These are phyloP conservation scores for Globodera ellingtonae DNA, from an alignment of 1,140 invertebrate species.

Conservation along the genomic window DNA sequence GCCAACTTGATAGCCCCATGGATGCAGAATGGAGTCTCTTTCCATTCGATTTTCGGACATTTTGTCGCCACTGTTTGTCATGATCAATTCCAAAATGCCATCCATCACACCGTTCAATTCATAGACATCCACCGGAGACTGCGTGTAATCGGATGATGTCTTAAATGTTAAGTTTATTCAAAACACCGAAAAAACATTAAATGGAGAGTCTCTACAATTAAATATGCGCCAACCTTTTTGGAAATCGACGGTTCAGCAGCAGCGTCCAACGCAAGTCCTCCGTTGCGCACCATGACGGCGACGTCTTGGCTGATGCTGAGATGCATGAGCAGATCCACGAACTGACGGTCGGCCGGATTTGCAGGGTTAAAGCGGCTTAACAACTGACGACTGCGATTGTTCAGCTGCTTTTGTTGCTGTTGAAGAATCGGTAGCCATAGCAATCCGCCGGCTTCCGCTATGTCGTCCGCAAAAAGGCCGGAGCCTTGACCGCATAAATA, in stretches of 20 bases:
- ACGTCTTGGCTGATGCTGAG: conserved; percentile 35
- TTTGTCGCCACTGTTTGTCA: background rate
- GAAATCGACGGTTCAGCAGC: background rate
- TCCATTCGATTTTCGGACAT: background rate
- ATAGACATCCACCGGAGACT: conserved; percentile 35
- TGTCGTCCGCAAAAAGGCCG: conserved; percentile 53
- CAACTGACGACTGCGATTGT: conserved; percentile 10
- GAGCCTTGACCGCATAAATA: conserved; percentile 37
- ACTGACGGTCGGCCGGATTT: conserved; percentile 27
- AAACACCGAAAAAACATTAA: no score
- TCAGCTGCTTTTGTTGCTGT: background rate
- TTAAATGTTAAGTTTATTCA: background rate
- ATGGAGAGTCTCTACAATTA: no score
- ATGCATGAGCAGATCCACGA: conserved; percentile 40
- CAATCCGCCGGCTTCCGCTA: conserved; percentile 44
- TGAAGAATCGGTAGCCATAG: background rate
- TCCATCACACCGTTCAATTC: conserved; percentile 26
- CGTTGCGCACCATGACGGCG: conserved; percentile 12
- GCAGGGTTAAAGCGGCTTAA: conserved; percentile 35
- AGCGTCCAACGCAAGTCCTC: background rate
- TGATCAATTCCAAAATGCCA: conserved; percentile 21
- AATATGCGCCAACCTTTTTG: background rate
- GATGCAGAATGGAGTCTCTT: conserved; percentile 35
- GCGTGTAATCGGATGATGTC: conserved; percentile 23
- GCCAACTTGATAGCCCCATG: conserved; percentile 39